Evolutionary conservation across 2,113 vertebrate genomes (phyloP), one percentile per base, ranked within the genome.

Genomic region (Poeciliopsis occidentalis): DNA sequence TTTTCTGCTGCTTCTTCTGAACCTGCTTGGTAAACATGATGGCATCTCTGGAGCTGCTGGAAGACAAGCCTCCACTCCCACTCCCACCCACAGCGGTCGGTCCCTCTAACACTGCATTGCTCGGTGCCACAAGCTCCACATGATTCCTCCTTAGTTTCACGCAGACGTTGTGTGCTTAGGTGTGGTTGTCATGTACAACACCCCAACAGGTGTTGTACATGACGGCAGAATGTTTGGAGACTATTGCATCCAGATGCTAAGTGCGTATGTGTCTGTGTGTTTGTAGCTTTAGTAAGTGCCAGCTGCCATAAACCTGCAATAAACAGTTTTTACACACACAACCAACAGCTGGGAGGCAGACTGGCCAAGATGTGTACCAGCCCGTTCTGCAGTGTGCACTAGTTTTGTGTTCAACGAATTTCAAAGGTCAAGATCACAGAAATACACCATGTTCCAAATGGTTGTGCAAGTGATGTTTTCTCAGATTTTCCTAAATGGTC

Each of bases 21-120:
- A 89, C 84, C 81, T 86, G 88, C 72, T 41, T 86, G 87, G 90
- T 92, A 91, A 90, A 83, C 73, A 88, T 89, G 81, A 89, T 79
- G 30, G 30, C 89, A 89, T 89, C 87, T 87, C 69, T 61, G 68
- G 63, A 80, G 26, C 32, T 44, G 63, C 29, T 67, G 60, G 76
- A 79, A 73, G 66, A 88, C 81, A 60, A 69, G 17, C 74, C 34
- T 11, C 34, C 60, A 69, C 66, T 78, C 67, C 54, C 27, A 71
- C 85, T 82, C 82, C 77, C 4, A 19, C 4, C 44, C 17, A 1
- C 17, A 69, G 62, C 74, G 75, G 85, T 47, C 80, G 76, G 83
- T 57, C 87, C 78, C 74, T 68, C 67, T 80, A 77, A 85, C 11
- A 26, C 71, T 74, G 71, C 65, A 63, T 66, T 73, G 12, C 69